Percentiles rank a stretch among this genome's conserved stretches.
Conservation (phyloP, 2,888 invertebrate genomes). For the Adelognathus sp. region DNA sequence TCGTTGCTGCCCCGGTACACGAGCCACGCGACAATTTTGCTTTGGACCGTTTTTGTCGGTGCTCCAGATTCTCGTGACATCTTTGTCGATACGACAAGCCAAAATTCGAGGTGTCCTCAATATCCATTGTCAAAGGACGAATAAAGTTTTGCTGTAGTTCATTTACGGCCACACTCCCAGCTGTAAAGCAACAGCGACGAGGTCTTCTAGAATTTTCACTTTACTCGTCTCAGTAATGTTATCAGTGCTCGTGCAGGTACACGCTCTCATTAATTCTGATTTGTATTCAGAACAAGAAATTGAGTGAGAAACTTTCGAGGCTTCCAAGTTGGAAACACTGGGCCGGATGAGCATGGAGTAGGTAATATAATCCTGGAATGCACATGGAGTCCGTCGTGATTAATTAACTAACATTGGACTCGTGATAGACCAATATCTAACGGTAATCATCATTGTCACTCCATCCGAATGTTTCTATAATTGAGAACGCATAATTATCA, state of each 20-base stretch:
- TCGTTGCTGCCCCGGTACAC: neutral
- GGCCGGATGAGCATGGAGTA: conserved; percentile 16
- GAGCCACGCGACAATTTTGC: conserved; percentile 6
- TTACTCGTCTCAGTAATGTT: conserved; percentile 16
- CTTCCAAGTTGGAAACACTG: conserved; percentile 25
- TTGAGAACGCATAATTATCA: too few relatives aligned
- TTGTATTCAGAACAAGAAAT: conserved; percentile 55
- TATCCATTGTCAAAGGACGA: conserved; percentile 31
- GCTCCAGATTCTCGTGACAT: neutral
- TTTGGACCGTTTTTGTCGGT: conserved; percentile 3
- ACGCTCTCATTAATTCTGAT: conserved; percentile 54
- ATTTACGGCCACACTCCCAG: conserved; percentile 18
- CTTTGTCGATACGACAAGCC: neutral
- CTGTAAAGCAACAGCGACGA: conserved; percentile 8
- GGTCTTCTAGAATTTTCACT: conserved; percentile 29
- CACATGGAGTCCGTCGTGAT: conserved; percentile 45
- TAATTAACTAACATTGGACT: conserved; percentile 10
- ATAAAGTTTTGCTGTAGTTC: conserved; percentile 22
- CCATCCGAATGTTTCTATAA: neutral
- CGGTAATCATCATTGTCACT: neutral
- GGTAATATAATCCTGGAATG: conserved; percentile 20
- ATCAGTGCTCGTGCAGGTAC: conserved; percentile 1
- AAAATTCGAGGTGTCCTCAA: conserved; percentile 18
- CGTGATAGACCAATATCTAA: neutral
- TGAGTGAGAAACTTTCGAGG: conserved; percentile 40